Conservation (phyloP, 2,797 vertebrate genomes). For the Carapus acus region DNA sequence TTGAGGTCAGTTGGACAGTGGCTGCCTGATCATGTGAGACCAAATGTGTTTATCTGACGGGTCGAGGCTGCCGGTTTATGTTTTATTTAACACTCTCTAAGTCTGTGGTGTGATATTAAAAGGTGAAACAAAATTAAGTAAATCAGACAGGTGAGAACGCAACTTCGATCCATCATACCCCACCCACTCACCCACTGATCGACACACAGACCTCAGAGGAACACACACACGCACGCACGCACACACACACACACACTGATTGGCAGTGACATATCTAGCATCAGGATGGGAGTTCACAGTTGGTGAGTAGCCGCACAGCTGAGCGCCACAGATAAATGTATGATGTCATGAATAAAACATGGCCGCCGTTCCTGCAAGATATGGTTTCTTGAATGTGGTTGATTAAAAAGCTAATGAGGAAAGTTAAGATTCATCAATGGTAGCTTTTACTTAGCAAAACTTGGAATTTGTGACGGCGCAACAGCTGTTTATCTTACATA, state of each 20-base stretch:
- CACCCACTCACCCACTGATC: slow-evolving; percentile 17
- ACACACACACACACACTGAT: slow-evolving; percentile 14
- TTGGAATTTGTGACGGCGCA: neutral
- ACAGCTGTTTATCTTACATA: too few relatives aligned
- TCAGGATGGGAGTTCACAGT: slow-evolving; percentile 8
- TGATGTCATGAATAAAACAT: slow-evolving; percentile 29
- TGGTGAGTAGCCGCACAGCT: slow-evolving; percentile 23
- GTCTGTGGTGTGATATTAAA: too few relatives aligned
- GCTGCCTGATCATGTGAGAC: too few relatives aligned
- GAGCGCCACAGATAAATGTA: slow-evolving; percentile 16
- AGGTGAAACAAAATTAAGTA: too few relatives aligned
- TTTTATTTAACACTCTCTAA: too few relatives aligned
- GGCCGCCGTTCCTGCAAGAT: neutral
- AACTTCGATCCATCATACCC: slow-evolving; percentile 2
- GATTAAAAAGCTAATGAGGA: neutral
- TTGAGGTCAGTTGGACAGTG: too few relatives aligned
- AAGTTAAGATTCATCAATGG: neutral
- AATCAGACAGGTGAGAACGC: slow-evolving; percentile 6
- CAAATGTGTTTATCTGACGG: too few relatives aligned
- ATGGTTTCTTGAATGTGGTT: slow-evolving; percentile 9
- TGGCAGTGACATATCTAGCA: slow-evolving; percentile 21
- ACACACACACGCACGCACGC: slow-evolving; percentile 17
- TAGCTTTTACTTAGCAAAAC: neutral
- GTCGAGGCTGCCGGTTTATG: too few relatives aligned
- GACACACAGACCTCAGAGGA: slow-evolving; percentile 4